Percentiles rank a stretch among this genome's conserved stretches.
Conservation (phyloP, 2,797 vertebrate species). For the Peromyscus aztecus region DNA sequence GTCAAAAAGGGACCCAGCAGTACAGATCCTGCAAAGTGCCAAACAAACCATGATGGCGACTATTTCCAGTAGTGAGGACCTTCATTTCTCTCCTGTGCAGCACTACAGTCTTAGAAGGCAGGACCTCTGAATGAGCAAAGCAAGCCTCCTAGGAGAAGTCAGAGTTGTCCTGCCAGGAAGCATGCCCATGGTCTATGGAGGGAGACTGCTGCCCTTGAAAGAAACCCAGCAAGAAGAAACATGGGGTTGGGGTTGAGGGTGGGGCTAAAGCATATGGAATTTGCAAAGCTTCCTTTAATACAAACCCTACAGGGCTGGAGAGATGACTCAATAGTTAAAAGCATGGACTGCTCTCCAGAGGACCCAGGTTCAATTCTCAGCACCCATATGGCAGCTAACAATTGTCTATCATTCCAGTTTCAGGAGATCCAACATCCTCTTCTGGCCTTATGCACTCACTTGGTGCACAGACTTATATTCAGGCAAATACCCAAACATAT, state of each 20-base stretch:
- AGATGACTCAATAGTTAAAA: no score
- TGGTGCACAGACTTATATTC: not conserved
- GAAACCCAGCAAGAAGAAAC: not conserved
- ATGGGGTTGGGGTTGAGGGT: no score
- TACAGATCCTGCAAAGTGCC: not conserved
- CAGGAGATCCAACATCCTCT: no score
- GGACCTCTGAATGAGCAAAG: not conserved
- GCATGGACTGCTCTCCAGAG: not conserved
- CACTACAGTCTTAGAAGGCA: no score
- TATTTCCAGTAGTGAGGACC: not conserved
- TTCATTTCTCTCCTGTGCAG: not conserved
- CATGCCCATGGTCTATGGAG: accelerated
- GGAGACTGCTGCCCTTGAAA: not conserved
- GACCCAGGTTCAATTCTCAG: not conserved
- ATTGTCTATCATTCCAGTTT: not conserved
- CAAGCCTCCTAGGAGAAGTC: not conserved
- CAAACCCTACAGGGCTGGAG: not conserved
- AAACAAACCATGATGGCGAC: not conserved
- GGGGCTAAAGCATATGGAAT: not conserved
- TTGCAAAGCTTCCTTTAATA: not conserved
- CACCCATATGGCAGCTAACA: not conserved
- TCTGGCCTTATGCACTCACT: not conserved
- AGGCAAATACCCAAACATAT: not conserved
- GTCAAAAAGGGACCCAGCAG: not conserved
- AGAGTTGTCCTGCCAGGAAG: not conserved